Conservation (phyloP, 2,797 vertebrate species). For the Trachurus trachurus region DNA sequence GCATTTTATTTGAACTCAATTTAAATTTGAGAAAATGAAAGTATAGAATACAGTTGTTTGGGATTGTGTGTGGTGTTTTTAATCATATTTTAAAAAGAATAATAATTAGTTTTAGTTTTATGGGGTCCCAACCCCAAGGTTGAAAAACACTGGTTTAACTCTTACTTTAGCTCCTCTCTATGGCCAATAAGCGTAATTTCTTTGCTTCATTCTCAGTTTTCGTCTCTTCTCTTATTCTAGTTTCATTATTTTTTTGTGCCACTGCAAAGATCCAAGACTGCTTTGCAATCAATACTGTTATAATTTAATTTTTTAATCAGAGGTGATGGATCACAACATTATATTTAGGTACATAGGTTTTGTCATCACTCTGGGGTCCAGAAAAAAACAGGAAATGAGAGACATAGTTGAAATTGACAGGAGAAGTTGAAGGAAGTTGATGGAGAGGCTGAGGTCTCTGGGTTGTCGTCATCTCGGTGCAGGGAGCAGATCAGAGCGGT, state of each 20-base stretch:
- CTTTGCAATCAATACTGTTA: neutral
- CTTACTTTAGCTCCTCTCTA: neutral
- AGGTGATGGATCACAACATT: neutral
- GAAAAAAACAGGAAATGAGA: slow-evolving; percentile 10
- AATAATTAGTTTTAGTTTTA: too few relatives aligned
- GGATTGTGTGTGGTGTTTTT: too few relatives aligned
- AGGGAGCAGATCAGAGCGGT: slow-evolving; percentile 62
- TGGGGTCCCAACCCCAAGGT: too few relatives aligned
- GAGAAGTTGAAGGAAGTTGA: slow-evolving; percentile 24
- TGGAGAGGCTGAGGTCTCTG: slow-evolving; percentile 18
- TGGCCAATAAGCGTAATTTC: neutral
- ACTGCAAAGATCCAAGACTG: neutral
- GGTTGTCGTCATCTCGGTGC: slow-evolving; percentile 52
- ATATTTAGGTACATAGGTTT: neutral
- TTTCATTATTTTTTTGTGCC: neutral
- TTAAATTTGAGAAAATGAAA: too few relatives aligned
- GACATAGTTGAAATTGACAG: slow-evolving; percentile 22
- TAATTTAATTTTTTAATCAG: slow-evolving; percentile 4
- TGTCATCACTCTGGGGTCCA: slow-evolving; percentile 9
- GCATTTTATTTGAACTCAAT: too few relatives aligned
- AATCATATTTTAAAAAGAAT: too few relatives aligned
- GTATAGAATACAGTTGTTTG: too few relatives aligned
- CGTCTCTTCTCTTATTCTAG: neutral
- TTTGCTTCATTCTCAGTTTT: slow-evolving; percentile 1
- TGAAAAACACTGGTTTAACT: neutral